Evolutionary conservation across 2,888 invertebrate species (phyloP).

Genomic region (Polietes domitor): DNA sequence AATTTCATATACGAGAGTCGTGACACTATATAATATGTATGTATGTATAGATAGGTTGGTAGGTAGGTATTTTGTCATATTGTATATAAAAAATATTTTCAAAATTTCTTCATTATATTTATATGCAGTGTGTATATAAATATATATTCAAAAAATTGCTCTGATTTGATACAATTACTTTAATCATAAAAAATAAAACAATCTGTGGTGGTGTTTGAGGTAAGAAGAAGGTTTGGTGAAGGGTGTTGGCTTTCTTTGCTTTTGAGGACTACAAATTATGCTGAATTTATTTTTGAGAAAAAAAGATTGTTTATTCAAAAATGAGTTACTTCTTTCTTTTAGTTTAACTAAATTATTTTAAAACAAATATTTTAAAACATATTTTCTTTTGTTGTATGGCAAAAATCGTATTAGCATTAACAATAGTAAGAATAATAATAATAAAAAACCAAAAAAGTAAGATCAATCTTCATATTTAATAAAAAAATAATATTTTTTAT

Average conservation of each 20-base stretch:
- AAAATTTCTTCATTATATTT: slow-evolving; percentile 25
- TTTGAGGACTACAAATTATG: not conserved
- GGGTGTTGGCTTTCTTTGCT: not conserved
- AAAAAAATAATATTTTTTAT: slow-evolving; percentile 40
- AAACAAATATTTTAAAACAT: slow-evolving; percentile 33
- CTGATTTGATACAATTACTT: slow-evolving; percentile 39
- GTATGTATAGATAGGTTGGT: too few species aligned
- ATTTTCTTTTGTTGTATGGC: slow-evolving; percentile 39
- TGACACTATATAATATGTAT: slow-evolving; percentile 27
- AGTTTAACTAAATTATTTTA: slow-evolving; percentile 37
- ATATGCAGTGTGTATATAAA: slow-evolving; percentile 45
- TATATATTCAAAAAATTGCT: slow-evolving; percentile 51
- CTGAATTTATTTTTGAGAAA: not conserved
- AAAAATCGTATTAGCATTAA: slow-evolving; percentile 57
- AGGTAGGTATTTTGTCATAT: slow-evolving; percentile 23
- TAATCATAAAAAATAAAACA: slow-evolving; percentile 6
- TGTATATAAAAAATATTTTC: slow-evolving; percentile 39
- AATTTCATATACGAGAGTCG: slow-evolving; percentile 21
- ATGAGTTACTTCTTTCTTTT: slow-evolving; percentile 22
- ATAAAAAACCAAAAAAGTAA: slow-evolving; percentile 33
- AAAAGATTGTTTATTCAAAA: not conserved
- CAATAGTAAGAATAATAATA: slow-evolving; percentile 22
- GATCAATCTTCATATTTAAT: slow-evolving; percentile 43
- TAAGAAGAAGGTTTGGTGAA: not conserved
- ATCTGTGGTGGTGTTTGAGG: not conserved